phyloP scores from a whole-genome alignment of 2,888 invertebrate species.

The Cerceris ruficornis region DNA sequence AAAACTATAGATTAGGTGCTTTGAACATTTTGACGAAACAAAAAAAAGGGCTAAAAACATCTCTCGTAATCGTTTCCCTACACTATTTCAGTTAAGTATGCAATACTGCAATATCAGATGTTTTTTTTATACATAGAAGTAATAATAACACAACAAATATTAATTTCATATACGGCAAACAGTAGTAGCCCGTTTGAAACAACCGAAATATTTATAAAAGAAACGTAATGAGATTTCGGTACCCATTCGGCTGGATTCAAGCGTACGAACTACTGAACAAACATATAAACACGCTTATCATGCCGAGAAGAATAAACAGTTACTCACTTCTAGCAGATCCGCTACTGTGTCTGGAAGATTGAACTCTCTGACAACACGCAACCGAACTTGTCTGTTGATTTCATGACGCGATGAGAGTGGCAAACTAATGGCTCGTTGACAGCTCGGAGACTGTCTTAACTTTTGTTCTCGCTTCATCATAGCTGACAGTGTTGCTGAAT shows the following conservation, averaged over 20 bases:
- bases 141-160: too few relatives aligned
- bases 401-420: slow-evolving; percentile 90
- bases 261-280: neutral
- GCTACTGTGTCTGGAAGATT: slow-evolving; percentile 95
- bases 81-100: neutral
- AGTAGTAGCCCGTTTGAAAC: too few relatives aligned
- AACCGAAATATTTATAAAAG: too few relatives aligned
- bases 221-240: too few relatives aligned
- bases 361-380: slow-evolving; percentile 96
- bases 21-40: too few relatives aligned
- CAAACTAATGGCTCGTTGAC: slow-evolving; percentile 89
- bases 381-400: slow-evolving; percentile 88
- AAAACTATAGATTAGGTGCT: too few relatives aligned
- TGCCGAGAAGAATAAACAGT: neutral
- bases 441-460: slow-evolving; percentile 90
- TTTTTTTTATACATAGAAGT: too few relatives aligned
- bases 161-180: too few relatives aligned
- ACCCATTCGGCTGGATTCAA: neutral
- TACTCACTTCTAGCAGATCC: slow-evolving; percentile 86
- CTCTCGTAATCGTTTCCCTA: too few relatives aligned
- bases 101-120: neutral
- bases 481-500: slow-evolving; percentile 88
- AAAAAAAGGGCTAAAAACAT: too few relatives aligned
- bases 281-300: neutral
- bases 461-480: slow-evolving; percentile 94